Percentiles rank a stretch among this genome's conserved stretches.
Conservation (phyloP, 2,113 vertebrate species). For the Amazona vittata region DNA sequence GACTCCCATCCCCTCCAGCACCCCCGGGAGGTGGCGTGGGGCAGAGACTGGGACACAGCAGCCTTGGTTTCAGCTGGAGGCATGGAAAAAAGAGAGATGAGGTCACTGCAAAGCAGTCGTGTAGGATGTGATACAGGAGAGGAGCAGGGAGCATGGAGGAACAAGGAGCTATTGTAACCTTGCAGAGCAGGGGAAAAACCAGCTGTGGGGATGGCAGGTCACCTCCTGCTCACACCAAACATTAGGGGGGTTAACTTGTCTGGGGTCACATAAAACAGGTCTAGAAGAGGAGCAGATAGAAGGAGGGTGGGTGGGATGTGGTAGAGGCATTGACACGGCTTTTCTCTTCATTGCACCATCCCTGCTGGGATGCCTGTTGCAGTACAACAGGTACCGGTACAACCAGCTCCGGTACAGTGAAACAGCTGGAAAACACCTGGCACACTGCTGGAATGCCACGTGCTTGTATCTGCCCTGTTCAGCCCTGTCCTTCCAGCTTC, state of each 20-base stretch:
- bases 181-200: slow-evolving; percentile 17
- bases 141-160: background rate
- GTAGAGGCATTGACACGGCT: rapidly evolving
- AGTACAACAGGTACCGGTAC: background rate
- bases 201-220: slow-evolving; percentile 50
- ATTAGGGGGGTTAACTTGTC: background rate
- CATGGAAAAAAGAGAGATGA: slow-evolving; percentile 57
- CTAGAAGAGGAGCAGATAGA: background rate
- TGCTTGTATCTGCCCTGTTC: rapidly evolving
- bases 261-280: background rate
- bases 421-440: background rate
- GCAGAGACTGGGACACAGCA: background rate
- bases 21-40: rapidly evolving
- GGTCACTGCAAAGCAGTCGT: slow-evolving; percentile 30
- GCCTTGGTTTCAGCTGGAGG: slow-evolving; percentile 12
- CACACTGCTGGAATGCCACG: rapidly evolving
- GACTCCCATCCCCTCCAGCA: rapidly evolving
- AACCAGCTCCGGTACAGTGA: background rate
- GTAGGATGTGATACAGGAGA: slow-evolving; percentile 67
- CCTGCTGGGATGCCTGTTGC: background rate
- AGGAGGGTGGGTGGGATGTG: background rate
- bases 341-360: background rate
- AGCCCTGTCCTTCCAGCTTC: rapidly evolving
- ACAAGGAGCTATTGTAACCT: slow-evolving; percentile 69
- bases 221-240: slow-evolving; percentile 5